phyloP scores from a whole-genome alignment of 2,888 invertebrate species.

The Scaptodrosophila latifasciaeformis region DNA sequence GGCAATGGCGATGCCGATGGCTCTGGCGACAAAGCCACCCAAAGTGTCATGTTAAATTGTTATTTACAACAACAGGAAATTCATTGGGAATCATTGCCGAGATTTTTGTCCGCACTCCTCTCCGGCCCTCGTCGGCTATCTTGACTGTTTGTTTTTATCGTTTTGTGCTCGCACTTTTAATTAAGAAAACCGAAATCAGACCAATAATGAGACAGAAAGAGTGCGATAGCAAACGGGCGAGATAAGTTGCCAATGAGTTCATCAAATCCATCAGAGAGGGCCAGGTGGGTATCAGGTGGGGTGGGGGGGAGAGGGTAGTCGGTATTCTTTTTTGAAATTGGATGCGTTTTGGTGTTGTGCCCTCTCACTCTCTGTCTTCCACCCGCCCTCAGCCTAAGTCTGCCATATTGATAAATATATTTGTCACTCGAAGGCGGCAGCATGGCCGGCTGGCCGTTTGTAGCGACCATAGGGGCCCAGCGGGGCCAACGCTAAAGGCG shows the following conservation, averaged over 20 bases:
- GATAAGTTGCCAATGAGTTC: too few species aligned
- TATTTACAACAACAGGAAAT: slow-evolving; percentile 68
- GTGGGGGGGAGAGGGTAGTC: too few species aligned
- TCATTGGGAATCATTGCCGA: slow-evolving; percentile 41
- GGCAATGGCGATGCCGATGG: slow-evolving; percentile 19
- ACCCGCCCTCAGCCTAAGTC: slow-evolving; percentile 16
- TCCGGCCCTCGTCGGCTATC: slow-evolving; percentile 3
- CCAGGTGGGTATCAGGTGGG: too few species aligned
- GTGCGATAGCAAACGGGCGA: too few species aligned
- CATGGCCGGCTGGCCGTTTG: too few species aligned
- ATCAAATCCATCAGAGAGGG: too few species aligned
- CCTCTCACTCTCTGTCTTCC: background rate
- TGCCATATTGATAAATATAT: slow-evolving; percentile 68
- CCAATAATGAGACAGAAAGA: too few species aligned
- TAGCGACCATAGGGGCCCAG: slow-evolving; percentile 14
- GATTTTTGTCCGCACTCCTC: slow-evolving; percentile 15
- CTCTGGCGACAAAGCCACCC: slow-evolving; percentile 20
- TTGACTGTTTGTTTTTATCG: slow-evolving; percentile 9
- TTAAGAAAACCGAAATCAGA: too few species aligned
- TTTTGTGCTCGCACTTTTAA: too few species aligned
- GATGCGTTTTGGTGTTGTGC: slow-evolving; percentile 4
- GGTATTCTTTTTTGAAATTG: slow-evolving; percentile 24
- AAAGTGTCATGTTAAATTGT: slow-evolving; percentile 65
- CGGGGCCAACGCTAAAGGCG: slow-evolving; percentile 20
- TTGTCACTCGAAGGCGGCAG: slow-evolving; percentile 52